phyloP scores from a whole-genome alignment of 2,888 invertebrate species.

The Drosophila anomelani region DNA sequence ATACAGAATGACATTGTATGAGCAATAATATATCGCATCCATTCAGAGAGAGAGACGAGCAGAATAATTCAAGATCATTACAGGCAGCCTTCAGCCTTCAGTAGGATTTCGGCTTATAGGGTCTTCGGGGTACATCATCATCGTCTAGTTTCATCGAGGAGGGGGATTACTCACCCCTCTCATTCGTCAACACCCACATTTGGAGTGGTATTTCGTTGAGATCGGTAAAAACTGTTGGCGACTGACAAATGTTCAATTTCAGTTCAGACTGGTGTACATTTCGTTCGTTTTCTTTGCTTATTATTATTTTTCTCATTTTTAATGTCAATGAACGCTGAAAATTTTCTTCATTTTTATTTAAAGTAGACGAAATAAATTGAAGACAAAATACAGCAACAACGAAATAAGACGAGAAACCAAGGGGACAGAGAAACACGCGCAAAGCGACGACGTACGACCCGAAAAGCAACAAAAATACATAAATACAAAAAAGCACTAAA shows the following conservation, averaged over 20 bases:
- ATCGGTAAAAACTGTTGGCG: conserved; percentile 19
- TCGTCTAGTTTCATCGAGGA: neutral
- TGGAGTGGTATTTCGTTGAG: conserved; percentile 17
- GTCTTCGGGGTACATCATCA: conserved; percentile 6
- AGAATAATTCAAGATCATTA: conserved; percentile 54
- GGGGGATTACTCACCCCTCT: conserved; percentile 9
- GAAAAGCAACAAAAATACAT: conserved; percentile 40
- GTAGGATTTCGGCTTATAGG: conserved; percentile 13
- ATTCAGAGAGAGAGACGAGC: conserved; percentile 43
- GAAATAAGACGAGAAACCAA: conserved; percentile 47
- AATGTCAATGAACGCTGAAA: conserved; percentile 76
- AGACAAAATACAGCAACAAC: conserved; percentile 48
- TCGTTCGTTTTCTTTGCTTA: conserved; percentile 37
- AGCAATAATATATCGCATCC: conserved; percentile 12
- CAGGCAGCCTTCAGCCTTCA: conserved; percentile 2
- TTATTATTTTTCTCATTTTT: conserved; percentile 50
- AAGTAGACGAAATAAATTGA: conserved; percentile 77
- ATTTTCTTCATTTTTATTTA: conserved; percentile 77
- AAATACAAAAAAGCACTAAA: conserved; percentile 23
- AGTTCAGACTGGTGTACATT: conserved; percentile 48
- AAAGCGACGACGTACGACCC: conserved; percentile 53
- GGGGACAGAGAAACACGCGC: conserved; percentile 67
- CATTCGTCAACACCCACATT: conserved; percentile 37
- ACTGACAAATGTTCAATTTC: conserved; percentile 70
- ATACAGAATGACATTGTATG: conserved; percentile 33